Base-by-base conservation (phyloP, 2,888 invertebrate species). In the Tinea pellionella region DNA sequence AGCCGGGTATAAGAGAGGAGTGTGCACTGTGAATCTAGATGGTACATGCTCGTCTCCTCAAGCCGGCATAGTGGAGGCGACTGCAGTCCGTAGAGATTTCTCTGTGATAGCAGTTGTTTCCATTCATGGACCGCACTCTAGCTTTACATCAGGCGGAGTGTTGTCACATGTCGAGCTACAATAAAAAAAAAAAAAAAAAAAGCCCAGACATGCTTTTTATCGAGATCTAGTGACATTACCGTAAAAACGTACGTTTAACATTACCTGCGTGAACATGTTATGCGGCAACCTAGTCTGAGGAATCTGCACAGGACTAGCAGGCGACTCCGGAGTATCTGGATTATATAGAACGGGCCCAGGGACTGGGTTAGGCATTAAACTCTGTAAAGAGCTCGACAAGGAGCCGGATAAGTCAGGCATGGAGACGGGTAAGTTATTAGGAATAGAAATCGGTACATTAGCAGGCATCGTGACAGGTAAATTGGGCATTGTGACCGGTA, bases 281-380 rank as follows among this genome's bases (percentile, higher is more conserved):
- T 41, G 55, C 15, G 59, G 42, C 6, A 18, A 9, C 3, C 37
- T 12, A 2, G 11, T 37, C 3, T 13, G 51, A 55, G 74, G 72
- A 51, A 67, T 70, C 58, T 75, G 42, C 9, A 37, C 37, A 37
- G 37, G 37, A 62, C 56, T 79, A 59, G 81, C 80, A 59, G 88
- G 89, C 0, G 88, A 88, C 64, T 83, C 89, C 18, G 85, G 88
- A 37, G 85, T 79, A 63, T 89, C 84, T 15, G 72, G 37, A 37
- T 37, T 37, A 37, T 37, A 37, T 2, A n/a, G 37, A 12, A 37
- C n/a, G 53, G 47, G 24, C 29, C 6, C 16, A n/a, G 18, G 30
- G 29, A 47, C 41, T 15, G 16, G 30, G 9, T 13, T n/a, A 37
- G 58, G 58, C 12, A 13, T 8, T 2, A 51, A 6, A 24, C 24